Evolutionary conservation across 2,888 invertebrate species (phyloP), one percentile per base, ranked within the genome.

Genomic region (Bembecia ichneumoniformis): DNA sequence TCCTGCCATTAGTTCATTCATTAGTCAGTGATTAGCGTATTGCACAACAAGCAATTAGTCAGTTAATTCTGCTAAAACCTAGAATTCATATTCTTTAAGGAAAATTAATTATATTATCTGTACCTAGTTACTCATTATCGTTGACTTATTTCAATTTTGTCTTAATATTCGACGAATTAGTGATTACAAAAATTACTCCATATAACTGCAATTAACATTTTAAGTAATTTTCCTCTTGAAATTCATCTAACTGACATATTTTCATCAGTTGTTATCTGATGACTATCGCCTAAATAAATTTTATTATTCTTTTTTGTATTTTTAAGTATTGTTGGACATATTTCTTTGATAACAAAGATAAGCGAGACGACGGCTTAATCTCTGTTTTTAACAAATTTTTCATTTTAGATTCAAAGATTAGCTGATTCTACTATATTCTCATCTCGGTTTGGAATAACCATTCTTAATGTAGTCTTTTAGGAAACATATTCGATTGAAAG

Each of bases 301-400:
- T n/a, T 74, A 74, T 74, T 73, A 77, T 73, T 75, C 64, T 61
- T 71, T n/a, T 63, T 58, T 57, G 66, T 78, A 71, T 73, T 40
- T 14, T 81, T 77, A 75, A 68, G 66, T 77, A 74, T 77, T 74
- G 68, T 74, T 63, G 66, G 66, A 70, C 66, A 70, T 62, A 64
- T 77, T 76, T 74, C 62, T 63, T 58, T 70, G 82, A 82, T 84
- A 83, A 76, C 68, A 59, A 35, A 77, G 83, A 86, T 86, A 84
- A 81, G 80, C 53, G 59, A 81, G 82, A 84, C 81, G 84, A 84
- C 76, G 83, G 79, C 78, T 81, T 84, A 84, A 86, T 87, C 84
- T 84, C 72, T 56, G 66, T 60, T 81, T 79, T 83, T 82, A 84
- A 83, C 78, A 72, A 84, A 78, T 34, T 78, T 82, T 79, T 80